These are phyloP conservation scores for Reticulitermes speratus DNA, from an alignment of 1,140 invertebrate species.

Conservation along the genomic window DNA sequence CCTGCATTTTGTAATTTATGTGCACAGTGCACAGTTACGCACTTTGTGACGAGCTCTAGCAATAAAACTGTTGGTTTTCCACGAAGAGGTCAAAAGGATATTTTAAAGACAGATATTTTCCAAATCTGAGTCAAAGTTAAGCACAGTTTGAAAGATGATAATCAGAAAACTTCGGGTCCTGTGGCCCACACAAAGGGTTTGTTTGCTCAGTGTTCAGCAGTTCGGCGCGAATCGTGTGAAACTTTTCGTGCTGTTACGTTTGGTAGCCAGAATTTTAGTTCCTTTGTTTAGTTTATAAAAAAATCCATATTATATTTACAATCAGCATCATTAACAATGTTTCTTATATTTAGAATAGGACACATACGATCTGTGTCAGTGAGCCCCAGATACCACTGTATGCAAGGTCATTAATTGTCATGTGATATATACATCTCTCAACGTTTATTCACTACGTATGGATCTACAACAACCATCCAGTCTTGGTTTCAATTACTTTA, in stretches of 20 bases:
- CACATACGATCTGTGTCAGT: neutral
- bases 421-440: neutral
- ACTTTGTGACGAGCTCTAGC: no score
- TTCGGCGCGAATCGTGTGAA: neutral
- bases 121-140: no score
- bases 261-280: neutral
- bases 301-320: conserved; percentile 2
- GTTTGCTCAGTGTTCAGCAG: neutral
- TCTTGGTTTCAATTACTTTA: neutral
- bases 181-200: neutral
- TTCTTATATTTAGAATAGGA: conserved; percentile 2
- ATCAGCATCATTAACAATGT: neutral
- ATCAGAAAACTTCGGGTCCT: neutral
- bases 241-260: neutral
- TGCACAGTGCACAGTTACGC: no score
- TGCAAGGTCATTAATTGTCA: neutral
- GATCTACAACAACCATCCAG: neutral
- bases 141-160: neutral
- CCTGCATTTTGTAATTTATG: no score
- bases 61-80: no score
- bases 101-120: no score
- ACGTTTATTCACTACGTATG: neutral
- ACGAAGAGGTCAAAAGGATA: no score
- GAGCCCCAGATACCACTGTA: neutral
- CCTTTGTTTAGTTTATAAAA: neutral